Evolutionary conservation across 2,888 invertebrate genomes (phyloP).

Genomic region (Crematogaster levior): DNA sequence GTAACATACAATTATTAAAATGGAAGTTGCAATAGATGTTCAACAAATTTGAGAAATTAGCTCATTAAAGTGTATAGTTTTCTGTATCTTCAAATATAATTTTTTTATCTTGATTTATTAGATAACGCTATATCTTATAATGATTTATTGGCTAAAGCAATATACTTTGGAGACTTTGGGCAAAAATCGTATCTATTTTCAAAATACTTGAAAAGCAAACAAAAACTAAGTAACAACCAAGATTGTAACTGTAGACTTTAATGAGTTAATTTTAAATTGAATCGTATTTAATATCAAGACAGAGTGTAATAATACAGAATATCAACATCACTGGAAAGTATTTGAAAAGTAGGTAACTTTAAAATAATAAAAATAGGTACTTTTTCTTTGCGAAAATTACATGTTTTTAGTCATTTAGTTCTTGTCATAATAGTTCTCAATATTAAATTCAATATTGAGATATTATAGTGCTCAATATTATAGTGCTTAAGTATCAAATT

Average conservation of each 20-base stretch:
- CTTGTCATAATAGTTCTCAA: neutral
- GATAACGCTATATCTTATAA: no score
- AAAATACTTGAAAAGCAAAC: neutral
- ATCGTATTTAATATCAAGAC: conserved; percentile 15
- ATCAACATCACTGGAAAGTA: conserved; percentile 18
- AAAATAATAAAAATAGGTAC: neutral
- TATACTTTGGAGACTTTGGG: neutral
- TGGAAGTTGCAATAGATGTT: conserved; percentile 20
- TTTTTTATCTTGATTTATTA: neutral
- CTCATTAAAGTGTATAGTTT: conserved; percentile 24
- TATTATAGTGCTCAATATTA: no score
- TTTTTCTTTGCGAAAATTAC: conserved; percentile 5
- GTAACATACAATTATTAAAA: conserved; percentile 43
- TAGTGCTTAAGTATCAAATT: neutral
- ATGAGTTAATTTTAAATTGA: conserved; percentile 30
- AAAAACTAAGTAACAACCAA: neutral
- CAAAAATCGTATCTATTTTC: neutral
- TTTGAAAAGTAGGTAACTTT: conserved; percentile 11
- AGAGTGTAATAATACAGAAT: conserved; percentile 2
- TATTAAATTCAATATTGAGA: neutral
- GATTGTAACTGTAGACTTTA: neutral
- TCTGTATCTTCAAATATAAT: neutral
- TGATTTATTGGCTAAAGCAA: neutral
- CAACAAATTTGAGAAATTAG: conserved; percentile 28
- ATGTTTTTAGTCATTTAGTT: neutral